Evolutionary conservation across 2,888 invertebrate species (phyloP), one percentile per base, ranked within the genome.

Genomic region (Lepidocyrtoides sp.): DNA sequence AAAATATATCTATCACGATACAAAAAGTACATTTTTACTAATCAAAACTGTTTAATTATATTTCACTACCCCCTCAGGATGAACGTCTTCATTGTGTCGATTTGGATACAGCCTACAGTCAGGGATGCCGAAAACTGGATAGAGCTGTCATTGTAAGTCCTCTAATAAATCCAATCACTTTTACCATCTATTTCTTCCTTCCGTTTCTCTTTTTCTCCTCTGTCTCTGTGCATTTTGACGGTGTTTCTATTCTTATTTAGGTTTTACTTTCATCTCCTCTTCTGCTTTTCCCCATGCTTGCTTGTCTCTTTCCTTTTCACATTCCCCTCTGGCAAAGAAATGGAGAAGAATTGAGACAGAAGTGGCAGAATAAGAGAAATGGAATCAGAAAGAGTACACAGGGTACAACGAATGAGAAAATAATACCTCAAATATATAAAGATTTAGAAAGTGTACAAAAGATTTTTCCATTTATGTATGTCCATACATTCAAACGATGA

Each of bases 71-170:
- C 23, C 26, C 44, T 0, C 14, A 51, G 51, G 79, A 85, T 57
- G 85, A 85, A 51, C 91, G 97, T 60, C 96, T 97, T 2, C 93
- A 97, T 94, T 97, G 97, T 95, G 96, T 97, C 26, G 97, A 97
- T 94, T 96, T 97, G 93, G 97, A 97, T 94, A 96, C 96, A 51
- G 97, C 97, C n/a, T 97, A 97, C 95, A 96, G 96, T 90, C 97
- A 97, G 95, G 96, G 97, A 32, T 96, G 96, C 89, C 97, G 97
- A 95, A 97, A 97, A 94, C 95, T 97, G 94, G 97, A 97, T 94
- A 96, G 97, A 82, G 96, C 97, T 66, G 95, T 96, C 91, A 95
- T 96, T 95, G 96, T 96, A 94, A 95, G 95, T 92, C 83, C 86
- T 85, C 91, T 93, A 92, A 93, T 93, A 93, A 93, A 93, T 93